Conservation (phyloP, 1,140 invertebrate genomes). For the Procambarus virginalis region DNA sequence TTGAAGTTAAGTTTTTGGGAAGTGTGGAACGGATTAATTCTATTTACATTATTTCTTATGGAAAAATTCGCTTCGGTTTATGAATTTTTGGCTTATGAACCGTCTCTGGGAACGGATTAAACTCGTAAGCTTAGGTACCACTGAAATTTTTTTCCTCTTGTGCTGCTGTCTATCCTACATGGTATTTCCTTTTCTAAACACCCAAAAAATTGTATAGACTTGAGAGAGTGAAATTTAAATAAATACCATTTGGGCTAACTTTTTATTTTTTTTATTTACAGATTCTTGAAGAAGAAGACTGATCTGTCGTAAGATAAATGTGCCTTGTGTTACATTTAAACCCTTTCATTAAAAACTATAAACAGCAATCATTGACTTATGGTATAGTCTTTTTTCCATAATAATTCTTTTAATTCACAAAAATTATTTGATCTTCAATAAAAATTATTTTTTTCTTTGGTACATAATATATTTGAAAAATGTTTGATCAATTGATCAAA, state of each 20-base stretch:
- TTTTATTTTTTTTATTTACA: conserved; percentile 52
- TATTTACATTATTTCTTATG: too few species aligned
- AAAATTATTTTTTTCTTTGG: background rate
- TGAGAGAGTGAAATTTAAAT: too few species aligned
- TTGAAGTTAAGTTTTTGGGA: too few species aligned
- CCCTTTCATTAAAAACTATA: background rate
- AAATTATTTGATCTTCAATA: background rate
- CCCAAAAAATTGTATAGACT: too few species aligned
- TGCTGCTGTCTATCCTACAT: too few species aligned
- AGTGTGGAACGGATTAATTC: too few species aligned
- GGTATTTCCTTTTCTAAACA: too few species aligned
- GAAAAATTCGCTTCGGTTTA: too few species aligned
- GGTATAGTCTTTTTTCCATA: background rate
- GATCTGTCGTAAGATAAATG: conserved; percentile 8
- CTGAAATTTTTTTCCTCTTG: too few species aligned
- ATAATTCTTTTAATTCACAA: background rate
- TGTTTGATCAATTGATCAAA: background rate
- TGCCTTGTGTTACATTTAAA: background rate
- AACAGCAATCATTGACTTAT: background rate
- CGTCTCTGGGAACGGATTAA: too few species aligned
- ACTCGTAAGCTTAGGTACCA: too few species aligned
- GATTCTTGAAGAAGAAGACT: conserved; percentile 63
- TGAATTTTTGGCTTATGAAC: too few species aligned
- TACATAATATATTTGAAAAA: background rate
- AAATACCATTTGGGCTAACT: background rate